Evolutionary conservation across 2,797 vertebrate genomes (phyloP).

Genomic region (Urosaurus nigricauda): DNA sequence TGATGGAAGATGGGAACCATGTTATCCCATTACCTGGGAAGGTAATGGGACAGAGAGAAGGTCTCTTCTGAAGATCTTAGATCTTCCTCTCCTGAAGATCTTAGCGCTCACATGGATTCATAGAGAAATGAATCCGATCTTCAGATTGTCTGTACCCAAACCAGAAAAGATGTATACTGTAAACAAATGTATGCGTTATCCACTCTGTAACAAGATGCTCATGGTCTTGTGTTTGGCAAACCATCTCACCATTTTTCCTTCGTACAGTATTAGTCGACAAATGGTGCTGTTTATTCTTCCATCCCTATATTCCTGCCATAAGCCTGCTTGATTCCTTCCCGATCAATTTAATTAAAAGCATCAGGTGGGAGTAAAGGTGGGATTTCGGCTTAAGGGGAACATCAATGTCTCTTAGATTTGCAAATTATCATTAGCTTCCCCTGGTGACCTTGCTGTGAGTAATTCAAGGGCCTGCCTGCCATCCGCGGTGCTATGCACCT

Average conservation of each 20-base stretch:
- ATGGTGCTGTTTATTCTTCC: slow-evolving; percentile 57
- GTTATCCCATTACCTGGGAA: no score
- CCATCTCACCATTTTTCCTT: slow-evolving; percentile 31
- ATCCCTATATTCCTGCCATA: slow-evolving; percentile 39
- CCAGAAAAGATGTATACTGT: no score
- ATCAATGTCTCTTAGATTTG: slow-evolving; percentile 34
- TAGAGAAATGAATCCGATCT: no score
- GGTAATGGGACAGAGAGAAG: no score
- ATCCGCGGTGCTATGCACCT: slow-evolving; percentile 12
- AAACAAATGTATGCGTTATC: background rate
- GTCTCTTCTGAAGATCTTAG: no score
- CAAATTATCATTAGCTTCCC: slow-evolving; percentile 55
- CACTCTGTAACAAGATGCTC: slow-evolving; percentile 37
- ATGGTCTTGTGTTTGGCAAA: slow-evolving; percentile 60
- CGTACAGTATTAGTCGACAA: slow-evolving; percentile 49
- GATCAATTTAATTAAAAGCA: slow-evolving; percentile 63
- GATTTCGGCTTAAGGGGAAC: slow-evolving; percentile 57
- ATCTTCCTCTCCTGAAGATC: no score
- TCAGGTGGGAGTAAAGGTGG: slow-evolving; percentile 55
- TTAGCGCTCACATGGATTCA: no score
- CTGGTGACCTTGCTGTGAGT: slow-evolving; percentile 44
- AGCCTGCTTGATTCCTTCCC: slow-evolving; percentile 60
- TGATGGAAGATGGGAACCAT: no score
- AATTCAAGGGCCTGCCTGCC: slow-evolving; percentile 30
- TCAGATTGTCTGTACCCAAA: no score